Base-by-base conservation (phyloP, 2,888 invertebrate species). In the Lasioglossum zephyrum region DNA sequence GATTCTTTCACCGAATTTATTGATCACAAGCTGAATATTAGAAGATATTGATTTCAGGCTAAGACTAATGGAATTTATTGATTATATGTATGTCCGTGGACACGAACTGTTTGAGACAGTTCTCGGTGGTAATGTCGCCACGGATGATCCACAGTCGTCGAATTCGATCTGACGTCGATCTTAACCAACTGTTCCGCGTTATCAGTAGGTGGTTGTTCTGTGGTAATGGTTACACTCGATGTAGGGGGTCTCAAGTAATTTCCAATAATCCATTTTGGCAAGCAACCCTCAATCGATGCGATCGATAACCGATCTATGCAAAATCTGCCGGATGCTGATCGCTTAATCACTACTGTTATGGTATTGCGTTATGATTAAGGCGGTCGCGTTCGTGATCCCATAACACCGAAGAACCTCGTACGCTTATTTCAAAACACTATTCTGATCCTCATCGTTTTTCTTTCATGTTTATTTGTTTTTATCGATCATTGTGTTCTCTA, bases 241-340 rank as follows among this genome's bases (percentile, higher is more conserved):
- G 73, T 57, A 63, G 11, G 66, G 22, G 53, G 41, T 80, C 75
- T 73, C 82, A 44, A 82, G 82, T 83, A 83, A 84, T 86, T 87
- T 87, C 86, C 84, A 79, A 84, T 87, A 86, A 84, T 81, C 87
- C 83, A 79, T 81, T 82, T 86, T 81, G 81, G 80, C 78, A 72
- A 70, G 79, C 77, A 81, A 83, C 70, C 73, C 26, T 73, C 72
- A 49, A 77, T 44, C 53, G 63, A 53, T 57, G 36, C 60, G 74
- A 57, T 80, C 79, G 82, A 81, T 82, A 85, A 85, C 79, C 85
- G 63, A 66, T 57, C 69, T n/a, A 53, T 73, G 74, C 22, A 31
- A 72, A 82, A 73, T 63, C 44, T 77, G 73, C 75, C 49, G 47
- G 36, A n/a, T 60, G 49, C 69, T 73, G 79, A 70, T 79, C 75